These are phyloP conservation scores for Scytalopus superciliaris DNA, from an alignment of 2,113 vertebrate species.

Conservation along the genomic window DNA sequence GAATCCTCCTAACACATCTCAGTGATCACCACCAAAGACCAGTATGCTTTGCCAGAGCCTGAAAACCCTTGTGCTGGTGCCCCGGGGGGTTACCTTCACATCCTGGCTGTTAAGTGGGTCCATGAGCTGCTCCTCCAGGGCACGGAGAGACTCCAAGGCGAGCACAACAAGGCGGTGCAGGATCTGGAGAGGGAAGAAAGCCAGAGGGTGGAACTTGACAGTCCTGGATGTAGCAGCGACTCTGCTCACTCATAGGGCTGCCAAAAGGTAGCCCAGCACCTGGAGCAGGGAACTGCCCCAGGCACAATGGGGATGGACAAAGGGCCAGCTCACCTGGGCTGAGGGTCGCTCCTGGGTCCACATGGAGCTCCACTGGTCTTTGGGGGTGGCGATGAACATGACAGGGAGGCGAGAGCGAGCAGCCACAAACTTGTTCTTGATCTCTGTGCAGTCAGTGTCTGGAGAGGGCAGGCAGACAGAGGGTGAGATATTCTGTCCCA, in stretches of 20 bases:
- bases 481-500: neutral
- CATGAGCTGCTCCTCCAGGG: constrained; percentile 86
- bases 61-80: neutral
- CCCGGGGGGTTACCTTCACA: constrained; percentile 75
- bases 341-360: constrained; percentile 89
- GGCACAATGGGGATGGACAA: accelerated
- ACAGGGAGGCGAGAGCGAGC: constrained; percentile 81
- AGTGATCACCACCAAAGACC: neutral
- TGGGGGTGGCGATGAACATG: constrained; percentile 92
- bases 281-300: neutral
- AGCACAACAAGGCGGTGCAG: constrained; percentile 85
- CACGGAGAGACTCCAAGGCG: constrained; percentile 82
- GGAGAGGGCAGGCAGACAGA: neutral
- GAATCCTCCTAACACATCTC: neutral
- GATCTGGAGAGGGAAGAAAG: constrained; percentile 72
- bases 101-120: constrained; percentile 79
- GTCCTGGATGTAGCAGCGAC: neutral
- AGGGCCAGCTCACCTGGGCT: constrained; percentile 77
- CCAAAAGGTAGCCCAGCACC: neutral
- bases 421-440: constrained; percentile 86
- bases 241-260: accelerated
- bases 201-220: neutral
- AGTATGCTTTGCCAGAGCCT: neutral
- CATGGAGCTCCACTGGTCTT: constrained; percentile 83
- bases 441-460: constrained; percentile 86